Evolutionary conservation across 2,888 invertebrate species (phyloP).

Genomic region (Aporophyla lueneburgensis): DNA sequence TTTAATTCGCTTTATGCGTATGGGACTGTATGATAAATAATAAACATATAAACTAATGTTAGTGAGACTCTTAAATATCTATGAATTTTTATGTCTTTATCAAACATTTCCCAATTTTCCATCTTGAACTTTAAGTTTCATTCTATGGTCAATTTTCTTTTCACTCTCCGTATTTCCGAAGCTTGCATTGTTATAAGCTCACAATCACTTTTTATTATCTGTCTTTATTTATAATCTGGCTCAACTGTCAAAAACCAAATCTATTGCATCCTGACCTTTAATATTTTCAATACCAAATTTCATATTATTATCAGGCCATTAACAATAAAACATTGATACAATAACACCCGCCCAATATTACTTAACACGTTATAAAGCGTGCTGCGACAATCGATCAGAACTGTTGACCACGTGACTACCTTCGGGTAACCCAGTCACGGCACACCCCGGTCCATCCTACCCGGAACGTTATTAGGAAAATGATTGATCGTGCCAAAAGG

Average conservation of each 20-base stretch:
- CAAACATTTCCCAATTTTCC: background rate
- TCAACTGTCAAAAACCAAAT: background rate
- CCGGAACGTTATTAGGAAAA: conserved; percentile 35
- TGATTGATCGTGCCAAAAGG: conserved; percentile 61
- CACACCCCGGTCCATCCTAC: conserved; percentile 66
- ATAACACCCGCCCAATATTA: conserved; percentile 44
- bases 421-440: conserved; percentile 72
- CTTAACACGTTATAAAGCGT: conserved; percentile 51
- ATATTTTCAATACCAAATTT: background rate
- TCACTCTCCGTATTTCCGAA: background rate
- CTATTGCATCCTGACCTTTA: conserved; percentile 15
- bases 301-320: background rate
- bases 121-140: background rate
- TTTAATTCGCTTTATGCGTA: background rate
- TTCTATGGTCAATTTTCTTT: background rate
- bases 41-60: background rate
- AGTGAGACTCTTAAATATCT: background rate
- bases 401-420: conserved; percentile 62
- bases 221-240: background rate
- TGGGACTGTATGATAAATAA: conserved; percentile 11
- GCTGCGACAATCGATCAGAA: conserved; percentile 60
- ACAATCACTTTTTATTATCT: background rate
- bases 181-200: background rate
- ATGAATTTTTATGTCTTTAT: conserved; percentile 1
- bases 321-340: conserved; percentile 24